Percentiles rank a stretch among this genome's conserved stretches.
phyloP scores from a whole-genome alignment of 2,797 vertebrate species.

The Poecile montanus region DNA sequence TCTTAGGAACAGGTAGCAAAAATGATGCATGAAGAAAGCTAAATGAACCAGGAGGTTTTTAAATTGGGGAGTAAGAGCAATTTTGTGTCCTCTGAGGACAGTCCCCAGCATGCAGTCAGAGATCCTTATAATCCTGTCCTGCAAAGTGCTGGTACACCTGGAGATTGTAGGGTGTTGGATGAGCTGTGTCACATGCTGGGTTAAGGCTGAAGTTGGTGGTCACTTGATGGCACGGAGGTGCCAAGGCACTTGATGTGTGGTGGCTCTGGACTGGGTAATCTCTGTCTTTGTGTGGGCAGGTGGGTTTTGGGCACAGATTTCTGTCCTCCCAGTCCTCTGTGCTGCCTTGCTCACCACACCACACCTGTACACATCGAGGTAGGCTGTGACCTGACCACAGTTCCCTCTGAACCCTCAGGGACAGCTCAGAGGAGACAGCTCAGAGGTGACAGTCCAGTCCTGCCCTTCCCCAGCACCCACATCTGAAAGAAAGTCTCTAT shows the following conservation, averaged over 20 bases:
- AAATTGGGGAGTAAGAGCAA: not conserved
- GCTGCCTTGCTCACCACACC: not conserved
- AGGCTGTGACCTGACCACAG: not conserved
- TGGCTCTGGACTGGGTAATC: not conserved
- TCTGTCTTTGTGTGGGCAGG: not conserved
- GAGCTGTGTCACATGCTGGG: not conserved
- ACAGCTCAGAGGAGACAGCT: not conserved
- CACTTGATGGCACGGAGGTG: not conserved
- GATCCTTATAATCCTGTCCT: not conserved
- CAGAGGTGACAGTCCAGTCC: not conserved
- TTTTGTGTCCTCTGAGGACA: not conserved
- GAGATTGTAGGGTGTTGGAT: rapidly evolving
- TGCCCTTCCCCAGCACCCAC: not conserved
- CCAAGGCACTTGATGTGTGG: not conserved
- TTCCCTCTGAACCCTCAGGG: not conserved
- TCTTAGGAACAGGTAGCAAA: not conserved
- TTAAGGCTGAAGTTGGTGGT: not conserved
- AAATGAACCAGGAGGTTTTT: not conserved
- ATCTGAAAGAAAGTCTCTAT: rapidly evolving
- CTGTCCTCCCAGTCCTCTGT: not conserved
- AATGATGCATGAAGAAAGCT: not conserved
- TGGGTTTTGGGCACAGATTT: not conserved
- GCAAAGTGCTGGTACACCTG: not conserved
- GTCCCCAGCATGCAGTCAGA: not conserved
- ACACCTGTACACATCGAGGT: rapidly evolving